These are phyloP conservation scores for Martes martes DNA, from an alignment of 2,113 vertebrate genomes.

Conservation along the genomic window DNA sequence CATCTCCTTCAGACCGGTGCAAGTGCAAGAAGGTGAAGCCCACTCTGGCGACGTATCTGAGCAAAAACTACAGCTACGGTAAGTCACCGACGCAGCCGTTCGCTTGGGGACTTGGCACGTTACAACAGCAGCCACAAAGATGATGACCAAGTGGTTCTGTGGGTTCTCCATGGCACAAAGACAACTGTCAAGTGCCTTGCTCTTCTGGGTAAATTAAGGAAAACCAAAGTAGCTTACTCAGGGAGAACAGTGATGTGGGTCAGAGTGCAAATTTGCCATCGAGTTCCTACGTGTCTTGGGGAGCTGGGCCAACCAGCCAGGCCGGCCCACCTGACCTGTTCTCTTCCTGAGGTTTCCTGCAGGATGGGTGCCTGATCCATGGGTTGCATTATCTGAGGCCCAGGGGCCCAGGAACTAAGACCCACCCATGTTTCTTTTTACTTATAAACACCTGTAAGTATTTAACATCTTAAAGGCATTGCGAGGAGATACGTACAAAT, in stretches of 20 bases:
- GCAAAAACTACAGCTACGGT: constrained; percentile 90
- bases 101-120: background rate
- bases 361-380: background rate
- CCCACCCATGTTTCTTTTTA: background rate
- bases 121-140: background rate
- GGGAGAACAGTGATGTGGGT: background rate
- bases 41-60: constrained; percentile 84
- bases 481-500: background rate
- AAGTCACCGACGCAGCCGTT: constrained; percentile 70
- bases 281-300: background rate
- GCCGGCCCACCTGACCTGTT: background rate
- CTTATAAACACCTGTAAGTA: background rate
- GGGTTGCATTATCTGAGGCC: background rate
- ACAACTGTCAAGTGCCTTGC: background rate
- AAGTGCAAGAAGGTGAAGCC: constrained; percentile 88
- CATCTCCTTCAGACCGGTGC: constrained; percentile 82
- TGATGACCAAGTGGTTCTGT: background rate
- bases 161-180: background rate
- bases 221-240: background rate
- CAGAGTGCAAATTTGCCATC: background rate
- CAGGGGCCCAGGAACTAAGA: background rate
- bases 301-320: background rate
- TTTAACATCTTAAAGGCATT: background rate
- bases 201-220: background rate
- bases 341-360: background rate